phyloP scores from a whole-genome alignment of 2,888 invertebrate species.

The Orthonevra nobilis region DNA sequence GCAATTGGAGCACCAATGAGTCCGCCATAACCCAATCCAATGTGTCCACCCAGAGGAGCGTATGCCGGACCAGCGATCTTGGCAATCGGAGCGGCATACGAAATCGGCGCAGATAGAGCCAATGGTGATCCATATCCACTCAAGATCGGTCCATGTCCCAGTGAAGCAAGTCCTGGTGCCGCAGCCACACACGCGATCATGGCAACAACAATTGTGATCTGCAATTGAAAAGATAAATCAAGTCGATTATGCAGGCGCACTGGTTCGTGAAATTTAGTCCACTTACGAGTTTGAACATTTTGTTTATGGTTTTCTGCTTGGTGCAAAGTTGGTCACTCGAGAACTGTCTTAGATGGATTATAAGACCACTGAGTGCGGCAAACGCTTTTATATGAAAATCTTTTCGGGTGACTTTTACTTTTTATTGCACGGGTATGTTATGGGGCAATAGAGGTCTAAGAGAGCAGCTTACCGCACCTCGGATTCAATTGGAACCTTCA shows the following conservation, averaged over 20 bases:
- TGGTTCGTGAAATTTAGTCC: too few species aligned
- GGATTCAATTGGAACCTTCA: conserved; percentile 41
- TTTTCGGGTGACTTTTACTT: conserved; percentile 64
- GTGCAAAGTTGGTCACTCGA: conserved; percentile 56
- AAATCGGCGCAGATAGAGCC: conserved; percentile 70
- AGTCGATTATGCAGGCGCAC: too few species aligned
- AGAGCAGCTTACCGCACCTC: conserved; percentile 61
- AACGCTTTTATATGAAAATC: conserved; percentile 69
- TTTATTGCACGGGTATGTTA: conserved; percentile 39
- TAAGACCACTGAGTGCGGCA: conserved; percentile 43
- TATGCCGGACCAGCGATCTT: conserved; percentile 72
- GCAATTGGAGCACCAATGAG: conserved; percentile 75
- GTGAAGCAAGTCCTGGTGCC: conserved; percentile 75
- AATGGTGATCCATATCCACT: conserved; percentile 58
- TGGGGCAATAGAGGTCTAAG: conserved; percentile 52
- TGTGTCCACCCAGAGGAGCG: conserved; percentile 64
- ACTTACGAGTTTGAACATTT: conserved; percentile 77
- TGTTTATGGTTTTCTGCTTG: conserved; percentile 35
- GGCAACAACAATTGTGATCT: conserved; percentile 75
- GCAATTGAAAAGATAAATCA: conserved; percentile 19
- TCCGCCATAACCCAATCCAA: conserved; percentile 57
- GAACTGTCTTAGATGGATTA: conserved; percentile 61
- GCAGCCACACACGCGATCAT: conserved; percentile 76
- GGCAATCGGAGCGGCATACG: conserved; percentile 72
- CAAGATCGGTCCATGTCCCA: conserved; percentile 67